Percentiles rank a stretch among this genome's conserved stretches.
Conservation (phyloP, 2,888 invertebrate species). For the Branchellion lobata region DNA sequence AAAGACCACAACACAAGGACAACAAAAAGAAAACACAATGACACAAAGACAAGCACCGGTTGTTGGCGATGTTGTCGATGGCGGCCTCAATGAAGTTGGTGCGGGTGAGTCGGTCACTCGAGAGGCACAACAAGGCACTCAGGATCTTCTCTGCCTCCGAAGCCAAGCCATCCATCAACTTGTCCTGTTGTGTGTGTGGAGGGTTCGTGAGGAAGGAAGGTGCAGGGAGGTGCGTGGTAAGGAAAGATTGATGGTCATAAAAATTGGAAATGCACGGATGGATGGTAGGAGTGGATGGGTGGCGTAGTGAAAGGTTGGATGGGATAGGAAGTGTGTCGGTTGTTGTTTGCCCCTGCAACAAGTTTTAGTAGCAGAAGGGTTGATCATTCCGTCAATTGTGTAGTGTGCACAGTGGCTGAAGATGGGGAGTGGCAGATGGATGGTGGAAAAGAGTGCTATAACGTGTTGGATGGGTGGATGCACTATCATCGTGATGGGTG, state of each 20-base stretch:
- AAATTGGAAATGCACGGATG: not conserved
- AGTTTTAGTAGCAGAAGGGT: too few relatives aligned
- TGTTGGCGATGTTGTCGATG: slow-evolving; percentile 81
- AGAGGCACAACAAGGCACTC: slow-evolving; percentile 83
- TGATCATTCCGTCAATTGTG: too few relatives aligned
- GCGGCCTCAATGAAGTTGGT: slow-evolving; percentile 94
- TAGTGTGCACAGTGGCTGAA: too few relatives aligned
- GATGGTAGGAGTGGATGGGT: not conserved
- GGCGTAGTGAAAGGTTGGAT: not conserved
- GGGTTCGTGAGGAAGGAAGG: not conserved
- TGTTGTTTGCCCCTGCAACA: too few relatives aligned
- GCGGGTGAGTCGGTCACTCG: slow-evolving; percentile 82
- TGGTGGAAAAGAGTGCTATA: not conserved
- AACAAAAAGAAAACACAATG: too few relatives aligned
- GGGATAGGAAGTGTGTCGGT: too few relatives aligned
- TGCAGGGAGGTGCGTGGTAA: not conserved
- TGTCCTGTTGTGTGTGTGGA: slow-evolving; percentile 36
- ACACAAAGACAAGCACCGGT: slow-evolving; percentile 68
- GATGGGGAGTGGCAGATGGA: not conserved
- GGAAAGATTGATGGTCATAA: too few relatives aligned
- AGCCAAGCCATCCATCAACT: slow-evolving; percentile 81
- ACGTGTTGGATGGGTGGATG: too few relatives aligned
- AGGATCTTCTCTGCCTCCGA: slow-evolving; percentile 90
- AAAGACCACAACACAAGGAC: too few relatives aligned
- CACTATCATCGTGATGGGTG: too few relatives aligned